phyloP scores from a whole-genome alignment of 2,888 invertebrate genomes.

The Noctuana brunneofusca region DNA sequence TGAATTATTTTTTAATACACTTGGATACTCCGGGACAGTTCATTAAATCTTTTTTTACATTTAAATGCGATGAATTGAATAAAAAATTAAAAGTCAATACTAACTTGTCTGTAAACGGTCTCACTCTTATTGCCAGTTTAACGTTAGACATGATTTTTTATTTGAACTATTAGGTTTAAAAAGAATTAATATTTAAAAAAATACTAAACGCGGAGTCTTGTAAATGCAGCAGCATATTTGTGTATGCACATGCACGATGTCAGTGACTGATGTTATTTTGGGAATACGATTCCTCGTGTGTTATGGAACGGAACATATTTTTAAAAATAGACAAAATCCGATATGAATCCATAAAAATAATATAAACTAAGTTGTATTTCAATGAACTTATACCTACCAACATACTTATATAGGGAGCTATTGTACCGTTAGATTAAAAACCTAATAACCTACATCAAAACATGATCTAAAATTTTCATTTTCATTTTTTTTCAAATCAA shows the following conservation, averaged over 20 bases:
- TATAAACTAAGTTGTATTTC: too few relatives aligned
- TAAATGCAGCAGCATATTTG: conserved; percentile 13
- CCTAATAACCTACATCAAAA: too few relatives aligned
- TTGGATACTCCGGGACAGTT: too few relatives aligned
- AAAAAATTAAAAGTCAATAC: conserved; percentile 39
- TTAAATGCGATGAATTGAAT: too few relatives aligned
- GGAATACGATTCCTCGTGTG: conserved; percentile 16
- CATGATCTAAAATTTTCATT: too few relatives aligned
- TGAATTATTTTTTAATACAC: too few relatives aligned
- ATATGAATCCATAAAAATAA: background rate
- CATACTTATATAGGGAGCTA: too few relatives aligned
- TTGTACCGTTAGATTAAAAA: too few relatives aligned
- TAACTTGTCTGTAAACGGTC: conserved; percentile 86
- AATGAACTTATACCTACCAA: too few relatives aligned
- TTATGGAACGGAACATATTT: background rate
- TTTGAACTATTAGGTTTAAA: background rate
- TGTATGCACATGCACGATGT: conserved; percentile 17
- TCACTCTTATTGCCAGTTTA: conserved; percentile 85
- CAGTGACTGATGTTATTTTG: conserved; percentile 25
- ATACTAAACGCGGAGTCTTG: conserved; percentile 1
- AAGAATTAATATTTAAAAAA: background rate
- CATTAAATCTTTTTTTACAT: too few relatives aligned
- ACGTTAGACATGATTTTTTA: conserved; percentile 80
- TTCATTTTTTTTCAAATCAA: too few relatives aligned
- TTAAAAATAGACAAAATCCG: conserved; percentile 26